Evolutionary conservation across 1,140 invertebrate species (phyloP), one percentile per base, ranked within the genome.

Genomic region (Matsumurasca onukii): DNA sequence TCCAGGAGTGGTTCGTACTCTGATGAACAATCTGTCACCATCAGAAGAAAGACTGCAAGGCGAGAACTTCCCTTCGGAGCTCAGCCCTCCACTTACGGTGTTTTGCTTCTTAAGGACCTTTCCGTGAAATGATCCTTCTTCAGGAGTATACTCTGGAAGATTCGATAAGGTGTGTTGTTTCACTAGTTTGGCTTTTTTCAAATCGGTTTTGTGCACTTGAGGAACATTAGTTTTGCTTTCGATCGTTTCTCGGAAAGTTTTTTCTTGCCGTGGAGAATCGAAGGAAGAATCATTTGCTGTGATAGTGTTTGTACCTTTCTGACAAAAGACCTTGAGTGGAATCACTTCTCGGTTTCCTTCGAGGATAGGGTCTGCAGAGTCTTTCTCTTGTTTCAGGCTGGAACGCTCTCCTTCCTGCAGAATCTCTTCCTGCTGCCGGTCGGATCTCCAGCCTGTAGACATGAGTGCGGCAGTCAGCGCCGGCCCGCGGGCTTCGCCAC

Each of bases 41-140:
- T 63, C 61, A 5, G 34, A 17, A 31, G 30, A 39, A 12, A 39
- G 30, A 13, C 61, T 31, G 22, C 39, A 39, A 2, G 62, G 31
- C n/a, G 39, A 65, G 31, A 45, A 45, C 31, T 65, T 45, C 20
- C 31, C 31, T 25, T 65, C 31, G 20, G 39, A 48, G 27, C 55
- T 22, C 3, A 65, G 17, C 22, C n/a, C 62, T 24, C 62, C 24
- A 45, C 31, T 45, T 1, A 65, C 39, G 17, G 62, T 65, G 34
- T 65, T 65, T 27, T 65, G 62, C 27, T 65, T 65, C 62, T 39
- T 45, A n/a, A 65, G 17, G 12, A 22, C 17, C 17, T 65, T 45
- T 20, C 27, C 31, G 12, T 3, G 17, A 3, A 27, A 27, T 3
- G 17, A 17, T 59, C 2, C 1, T 17, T 45, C 24, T 1, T 22